Evolutionary conservation across 2,113 vertebrate species (phyloP).

Genomic region (Labrus mixtus): DNA sequence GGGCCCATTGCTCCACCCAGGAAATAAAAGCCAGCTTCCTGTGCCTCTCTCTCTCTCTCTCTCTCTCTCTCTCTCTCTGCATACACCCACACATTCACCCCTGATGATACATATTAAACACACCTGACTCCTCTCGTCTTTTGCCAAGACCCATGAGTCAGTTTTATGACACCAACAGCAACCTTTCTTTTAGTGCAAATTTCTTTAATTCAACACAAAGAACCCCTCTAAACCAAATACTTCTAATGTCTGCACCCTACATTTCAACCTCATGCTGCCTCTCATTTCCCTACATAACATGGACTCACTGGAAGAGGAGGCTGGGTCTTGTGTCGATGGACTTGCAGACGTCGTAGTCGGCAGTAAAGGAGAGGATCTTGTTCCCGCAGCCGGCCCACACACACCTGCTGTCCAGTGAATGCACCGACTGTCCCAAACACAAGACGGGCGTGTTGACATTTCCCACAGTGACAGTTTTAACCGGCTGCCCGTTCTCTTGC

Average conservation of each 20-base stretch:
- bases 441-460: conserved; percentile 88
- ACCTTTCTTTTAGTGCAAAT: too few species aligned
- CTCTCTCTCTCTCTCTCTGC: too few species aligned
- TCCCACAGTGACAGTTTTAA: conserved; percentile 88
- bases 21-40: too few species aligned
- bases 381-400: conserved; percentile 94
- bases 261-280: background rate
- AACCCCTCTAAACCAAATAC: background rate
- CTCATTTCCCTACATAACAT: background rate
- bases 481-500: conserved; percentile 78
- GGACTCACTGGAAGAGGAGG: conserved; percentile 86
- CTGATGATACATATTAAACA: too few species aligned
- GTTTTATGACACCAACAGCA: too few species aligned
- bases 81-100: too few species aligned
- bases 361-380: conserved; percentile 87
- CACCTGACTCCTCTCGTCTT: too few species aligned
- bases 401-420: conserved; percentile 82
- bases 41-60: too few species aligned
- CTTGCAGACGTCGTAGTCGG: conserved; percentile 88
- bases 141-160: too few species aligned
- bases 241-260: background rate
- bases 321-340: conserved; percentile 89
- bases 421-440: conserved; percentile 87
- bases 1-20: too few species aligned
- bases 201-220: background rate